A percentile compares a stretch with the other conserved stretches of the same genome.
Evolutionary conservation across 1,140 invertebrate species (phyloP).

Genomic region (Physella acuta): DNA sequence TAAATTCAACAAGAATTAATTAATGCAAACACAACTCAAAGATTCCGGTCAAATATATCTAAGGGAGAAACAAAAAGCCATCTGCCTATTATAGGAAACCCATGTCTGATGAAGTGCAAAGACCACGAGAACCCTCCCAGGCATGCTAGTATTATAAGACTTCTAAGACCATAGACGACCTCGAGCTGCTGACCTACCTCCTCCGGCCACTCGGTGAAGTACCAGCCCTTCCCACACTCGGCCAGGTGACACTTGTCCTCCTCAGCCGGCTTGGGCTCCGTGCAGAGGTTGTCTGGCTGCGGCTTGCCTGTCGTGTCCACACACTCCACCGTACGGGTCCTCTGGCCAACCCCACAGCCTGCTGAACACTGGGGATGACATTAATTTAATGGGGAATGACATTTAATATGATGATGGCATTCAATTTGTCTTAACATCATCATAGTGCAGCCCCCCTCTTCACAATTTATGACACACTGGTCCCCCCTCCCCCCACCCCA

Average conservation of each 20-base stretch:
- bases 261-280: conserved; percentile 45
- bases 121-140: too few species aligned
- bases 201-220: conserved; percentile 39
- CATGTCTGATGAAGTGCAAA: too few species aligned
- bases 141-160: too few species aligned
- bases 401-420: background rate
- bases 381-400: background rate
- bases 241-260: conserved; percentile 64
- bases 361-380: conserved; percentile 64
- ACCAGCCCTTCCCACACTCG: conserved; percentile 45
- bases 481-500: too few species aligned
- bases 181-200: conserved; percentile 25
- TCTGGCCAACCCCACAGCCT: conserved; percentile 67
- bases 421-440: background rate
- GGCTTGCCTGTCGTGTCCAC: conserved; percentile 58
- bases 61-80: too few species aligned
- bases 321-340: conserved; percentile 66
- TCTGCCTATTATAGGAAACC: too few species aligned
- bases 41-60: too few species aligned
- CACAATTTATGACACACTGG: background rate
- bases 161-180: too few species aligned
- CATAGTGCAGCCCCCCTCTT: background rate
- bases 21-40: too few species aligned
- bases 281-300: conserved; percentile 55
- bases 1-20: too few species aligned